These are phyloP conservation scores for Tuta absoluta DNA, from an alignment of 2,888 invertebrate species.

Conservation along the genomic window DNA sequence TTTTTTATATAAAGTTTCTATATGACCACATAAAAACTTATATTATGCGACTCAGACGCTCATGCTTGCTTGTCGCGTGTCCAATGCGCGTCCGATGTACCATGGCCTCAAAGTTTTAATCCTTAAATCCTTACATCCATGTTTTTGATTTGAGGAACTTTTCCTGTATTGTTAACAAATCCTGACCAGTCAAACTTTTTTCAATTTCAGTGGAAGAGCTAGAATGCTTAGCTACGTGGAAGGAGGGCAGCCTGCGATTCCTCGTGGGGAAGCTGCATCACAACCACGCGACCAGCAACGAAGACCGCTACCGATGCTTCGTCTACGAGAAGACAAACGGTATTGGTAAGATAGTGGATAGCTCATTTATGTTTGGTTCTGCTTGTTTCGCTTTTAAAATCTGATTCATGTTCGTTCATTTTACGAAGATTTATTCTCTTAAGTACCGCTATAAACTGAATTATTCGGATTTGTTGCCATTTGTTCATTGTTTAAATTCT, in stretches of 20 bases:
- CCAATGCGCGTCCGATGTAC: no score
- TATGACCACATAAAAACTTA: no score
- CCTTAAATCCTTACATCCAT: no score
- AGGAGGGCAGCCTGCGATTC: constrained; percentile 95
- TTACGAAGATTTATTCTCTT: background rate
- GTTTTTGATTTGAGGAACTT: no score
- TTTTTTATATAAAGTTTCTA: no score
- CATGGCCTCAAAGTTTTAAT: no score
- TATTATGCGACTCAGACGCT: no score
- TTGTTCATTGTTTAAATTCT: background rate
- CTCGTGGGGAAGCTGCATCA: constrained; percentile 94
- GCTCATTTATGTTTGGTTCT: constrained; percentile 33
- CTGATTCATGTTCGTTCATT: background rate
- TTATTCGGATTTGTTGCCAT: constrained; percentile 2
- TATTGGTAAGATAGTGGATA: constrained; percentile 68
- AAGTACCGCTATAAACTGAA: background rate
- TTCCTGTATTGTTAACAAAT: background rate
- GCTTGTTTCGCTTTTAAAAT: constrained; percentile 7
- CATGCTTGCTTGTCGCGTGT: no score
- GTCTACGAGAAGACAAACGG: constrained; percentile 93
- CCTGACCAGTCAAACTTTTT: background rate
- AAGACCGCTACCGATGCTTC: constrained; percentile 96
- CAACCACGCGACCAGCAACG: constrained; percentile 93
- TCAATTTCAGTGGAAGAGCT: constrained; percentile 89
- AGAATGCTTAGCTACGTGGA: constrained; percentile 95